Evolutionary conservation across 2,113 vertebrate genomes (phyloP).

Genomic region (Plotosus lineatus): DNA sequence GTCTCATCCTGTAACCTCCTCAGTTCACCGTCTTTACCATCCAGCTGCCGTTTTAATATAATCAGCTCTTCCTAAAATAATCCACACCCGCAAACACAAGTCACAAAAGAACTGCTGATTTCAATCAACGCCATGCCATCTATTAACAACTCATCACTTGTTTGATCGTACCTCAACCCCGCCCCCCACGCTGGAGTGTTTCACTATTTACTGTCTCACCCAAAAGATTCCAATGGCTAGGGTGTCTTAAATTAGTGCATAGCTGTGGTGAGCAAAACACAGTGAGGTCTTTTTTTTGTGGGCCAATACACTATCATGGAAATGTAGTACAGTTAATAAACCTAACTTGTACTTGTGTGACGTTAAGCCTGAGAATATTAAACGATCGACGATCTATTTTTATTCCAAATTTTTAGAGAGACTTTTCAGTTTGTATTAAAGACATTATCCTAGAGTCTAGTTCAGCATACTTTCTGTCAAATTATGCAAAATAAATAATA

Average conservation of each 20-base stretch:
- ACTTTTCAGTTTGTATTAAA: too few species aligned
- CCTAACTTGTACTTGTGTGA: neutral
- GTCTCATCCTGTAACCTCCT: constrained; percentile 83
- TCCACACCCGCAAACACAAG: constrained; percentile 40
- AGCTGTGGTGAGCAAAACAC: constrained; percentile 12
- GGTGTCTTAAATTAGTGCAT: constrained; percentile 6
- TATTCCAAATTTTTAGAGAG: too few species aligned
- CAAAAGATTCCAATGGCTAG: neutral
- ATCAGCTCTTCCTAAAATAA: constrained; percentile 84
- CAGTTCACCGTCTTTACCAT: constrained; percentile 84
- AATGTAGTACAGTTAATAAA: neutral
- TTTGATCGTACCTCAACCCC: neutral
- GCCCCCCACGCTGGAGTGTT: neutral
- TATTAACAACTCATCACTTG: neutral
- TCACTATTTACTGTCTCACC: neutral
- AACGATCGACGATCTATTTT: neutral
- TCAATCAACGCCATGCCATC: neutral
- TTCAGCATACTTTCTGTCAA: too few species aligned
- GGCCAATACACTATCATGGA: neutral
- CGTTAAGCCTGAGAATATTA: neutral
- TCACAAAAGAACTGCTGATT: neutral
- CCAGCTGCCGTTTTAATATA: constrained; percentile 83
- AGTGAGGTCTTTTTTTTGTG: neutral
- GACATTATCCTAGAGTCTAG: too few species aligned
- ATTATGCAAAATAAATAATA: too few species aligned